phyloP scores from a whole-genome alignment of 2,113 vertebrate species.

The Trachemys scripta region DNA sequence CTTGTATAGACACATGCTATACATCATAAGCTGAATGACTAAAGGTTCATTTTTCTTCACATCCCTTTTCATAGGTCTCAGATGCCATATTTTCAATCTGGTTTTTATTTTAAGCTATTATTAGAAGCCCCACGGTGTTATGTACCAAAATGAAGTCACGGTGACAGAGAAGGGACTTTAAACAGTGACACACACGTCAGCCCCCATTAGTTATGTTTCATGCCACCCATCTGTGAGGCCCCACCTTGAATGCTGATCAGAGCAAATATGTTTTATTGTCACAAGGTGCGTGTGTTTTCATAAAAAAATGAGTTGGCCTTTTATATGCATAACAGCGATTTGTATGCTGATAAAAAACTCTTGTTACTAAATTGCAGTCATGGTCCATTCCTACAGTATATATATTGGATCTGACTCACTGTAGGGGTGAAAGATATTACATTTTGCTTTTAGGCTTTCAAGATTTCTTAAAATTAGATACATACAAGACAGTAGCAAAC shows the following conservation, averaged over 20 bases:
- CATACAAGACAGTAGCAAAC: neutral
- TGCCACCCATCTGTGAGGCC: neutral
- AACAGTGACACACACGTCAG: neutral
- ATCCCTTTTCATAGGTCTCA: neutral
- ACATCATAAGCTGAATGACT: neutral
- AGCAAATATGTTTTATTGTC: conserved; percentile 20
- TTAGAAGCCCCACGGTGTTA: neutral
- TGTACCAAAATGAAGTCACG: neutral
- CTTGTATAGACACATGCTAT: neutral
- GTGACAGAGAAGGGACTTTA: conserved; percentile 45
- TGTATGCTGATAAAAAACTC: neutral
- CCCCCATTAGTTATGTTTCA: conserved; percentile 9
- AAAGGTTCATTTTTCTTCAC: neutral
- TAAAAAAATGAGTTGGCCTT: neutral
- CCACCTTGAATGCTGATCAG: conserved; percentile 52
- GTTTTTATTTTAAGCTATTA: neutral
- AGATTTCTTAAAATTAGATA: neutral
- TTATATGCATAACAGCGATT: neutral
- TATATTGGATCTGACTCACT: neutral
- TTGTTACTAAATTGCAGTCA: neutral
- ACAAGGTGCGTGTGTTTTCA: neutral
- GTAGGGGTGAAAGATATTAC: neutral
- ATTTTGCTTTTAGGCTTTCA: neutral
- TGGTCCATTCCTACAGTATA: neutral
- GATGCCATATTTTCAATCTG: neutral